Base-by-base conservation (phyloP, 2,797 vertebrate genomes). In the Heterohyrax brucei region DNA sequence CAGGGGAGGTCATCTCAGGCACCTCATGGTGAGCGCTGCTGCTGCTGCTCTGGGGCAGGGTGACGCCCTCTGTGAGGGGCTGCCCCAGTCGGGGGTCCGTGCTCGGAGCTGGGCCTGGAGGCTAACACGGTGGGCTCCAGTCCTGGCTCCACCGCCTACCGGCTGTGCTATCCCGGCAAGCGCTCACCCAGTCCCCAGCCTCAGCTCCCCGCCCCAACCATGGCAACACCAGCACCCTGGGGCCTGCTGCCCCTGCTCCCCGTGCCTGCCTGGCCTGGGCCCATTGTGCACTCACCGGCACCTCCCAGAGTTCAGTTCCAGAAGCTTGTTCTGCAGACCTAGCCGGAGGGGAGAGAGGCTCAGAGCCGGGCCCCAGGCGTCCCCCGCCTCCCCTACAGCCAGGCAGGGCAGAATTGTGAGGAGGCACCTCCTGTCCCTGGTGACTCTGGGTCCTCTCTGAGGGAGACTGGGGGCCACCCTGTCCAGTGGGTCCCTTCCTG, bases 241-340 rank as follows among this genome's bases (percentile, higher is more conserved):
- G 4, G 33, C 46, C 18, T 3, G 4, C 46, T n/a, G 44, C 24
- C 76, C 19, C 68, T 28, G 28, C 7, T 9, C 5, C 4, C 33
- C 2, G 5, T 28, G 10, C 61, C 6, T 2, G 0, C 50, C 64
- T 7, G 62, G 72, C 62, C 61, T 0, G 0, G 22, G 1, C 18
- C 75, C 21, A 1, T 26, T n/a, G 26, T 1, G 8, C 0, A 98
- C 99, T 99, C 97, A 99, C 99, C 99, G 99, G 96, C 99, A 99
- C 93, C 99, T 99, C 98, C 99, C 99, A 0, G 99, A 99, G 76
- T 99, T 99, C 97, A 99, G 98, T 96, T 99, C 99, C 0, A 99
- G 97, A 80, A 99, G 98, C 92, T 99, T 99, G 92, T 98, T 98
- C 89, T 99, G 99, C 99, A 99, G 99, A 3, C 98, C 99, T 99